Base-by-base conservation (phyloP, 2,113 vertebrate genomes). In the Scortum barcoo region DNA sequence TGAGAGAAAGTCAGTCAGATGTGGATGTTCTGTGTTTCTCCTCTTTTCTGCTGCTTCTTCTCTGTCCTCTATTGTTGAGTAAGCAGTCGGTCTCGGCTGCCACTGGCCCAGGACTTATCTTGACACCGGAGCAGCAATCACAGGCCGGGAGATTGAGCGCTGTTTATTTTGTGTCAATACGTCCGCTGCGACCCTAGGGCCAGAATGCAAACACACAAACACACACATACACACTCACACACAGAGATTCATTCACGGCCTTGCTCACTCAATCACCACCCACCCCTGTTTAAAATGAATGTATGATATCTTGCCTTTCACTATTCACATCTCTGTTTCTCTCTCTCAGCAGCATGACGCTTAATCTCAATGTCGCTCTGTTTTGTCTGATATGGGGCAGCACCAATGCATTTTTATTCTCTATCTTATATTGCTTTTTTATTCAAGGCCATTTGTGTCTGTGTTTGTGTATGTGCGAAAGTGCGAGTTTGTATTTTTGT, bases 231-330 rank as follows among this genome's bases (percentile, higher is more conserved):
- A 42, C 19, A 24, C 40, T 51, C 53, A 54, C 56, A 74, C 87
- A 87, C 71, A 82, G n/a, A 78, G 60, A 82, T 72, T 84, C 84
- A 86, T 86, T 75, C 80, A 78, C 78, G 63, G 73, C 44, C 56
- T 71, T 58, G 66, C 89, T 89, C 82, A 74, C 90, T 94, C 92
- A 94, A 89, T 94, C 93, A 91, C 76, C 78, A 69, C 50, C 83
- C 57, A 57, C 16, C 85, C 65, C 84, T 93, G 88, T 89, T 94
- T 91, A 91, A 94, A 95, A 95, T 93, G 92, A 92, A 91, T 92
- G 92, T 88, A 92, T 95, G 93, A 95, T 94, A 95, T 93, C 93
- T 94, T 28, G 77, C 87, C 84, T 91, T 93, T 93, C 91, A 86
- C 88, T 85, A 90, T 93, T 94, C 93, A 92, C 88, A 88, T 88